Evolutionary conservation across 2,113 vertebrate genomes (phyloP), one percentile per base, ranked within the genome.

Genomic region (Anas platyrhynchos): DNA sequence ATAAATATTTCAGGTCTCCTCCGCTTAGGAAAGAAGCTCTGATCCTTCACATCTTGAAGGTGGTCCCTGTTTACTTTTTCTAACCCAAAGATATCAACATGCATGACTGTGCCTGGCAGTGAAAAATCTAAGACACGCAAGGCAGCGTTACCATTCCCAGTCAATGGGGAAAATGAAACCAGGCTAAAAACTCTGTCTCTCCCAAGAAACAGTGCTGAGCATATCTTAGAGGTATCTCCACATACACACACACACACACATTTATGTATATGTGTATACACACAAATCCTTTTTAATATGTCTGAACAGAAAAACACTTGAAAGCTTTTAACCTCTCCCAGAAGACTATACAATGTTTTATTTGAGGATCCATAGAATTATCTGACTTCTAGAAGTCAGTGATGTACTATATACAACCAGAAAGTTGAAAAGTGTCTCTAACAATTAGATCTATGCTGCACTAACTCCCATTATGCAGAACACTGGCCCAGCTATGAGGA

Each of bases 1-100:
- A 55, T 69, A 91, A 95, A 89, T 93, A 92, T 72, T 93, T 95
- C 55, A 89, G 23, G 16, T 61, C 29, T 83, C 27, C 43, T 76
- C 8, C 34, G 18, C 26, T 48, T 43, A 75, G 34, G 59, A 95
- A 67, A 63, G 50, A 80, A 89, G 38, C 27, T 83, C 61, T 71
- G 29, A 71, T 77, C 56, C 32, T 75, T 80, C 46, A 67, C 13
- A 31, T 83, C 56, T 91, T 83, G n/a, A 83, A 93, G 65, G 48
- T 94, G 44, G 3, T 91, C 65, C 41, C 7, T 17, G 7, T 81
- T 92, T 73, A 29, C 11, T 86, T 84, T 93, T 89, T 83, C 68
- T 83, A 61, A 74, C 62, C 67, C 25, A 41, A 88, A 82, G 84
- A 41, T 36, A 80, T 90, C 86, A 93, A 87, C 69, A 87, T 75